phyloP scores from a whole-genome alignment of 2,113 vertebrate species.

The Chloropsis cyanopogon region DNA sequence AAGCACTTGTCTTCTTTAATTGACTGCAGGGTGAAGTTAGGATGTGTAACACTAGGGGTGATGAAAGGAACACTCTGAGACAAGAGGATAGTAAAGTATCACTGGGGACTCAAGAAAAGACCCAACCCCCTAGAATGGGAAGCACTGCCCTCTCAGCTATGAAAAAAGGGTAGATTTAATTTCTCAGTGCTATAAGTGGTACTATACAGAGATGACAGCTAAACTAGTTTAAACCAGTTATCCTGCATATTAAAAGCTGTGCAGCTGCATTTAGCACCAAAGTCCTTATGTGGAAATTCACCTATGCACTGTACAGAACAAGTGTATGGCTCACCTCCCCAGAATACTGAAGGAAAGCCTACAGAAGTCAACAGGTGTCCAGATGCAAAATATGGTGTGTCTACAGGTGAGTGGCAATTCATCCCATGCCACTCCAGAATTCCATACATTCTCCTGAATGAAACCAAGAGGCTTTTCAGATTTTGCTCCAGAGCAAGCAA shows the following conservation, averaged over 20 bases:
- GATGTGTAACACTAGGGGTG: not conserved
- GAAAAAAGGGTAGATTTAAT: not conserved
- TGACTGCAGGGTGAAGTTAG: not conserved
- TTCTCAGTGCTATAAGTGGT: not conserved
- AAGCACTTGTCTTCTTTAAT: not conserved
- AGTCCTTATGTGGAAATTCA: not conserved
- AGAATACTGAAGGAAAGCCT: not conserved
- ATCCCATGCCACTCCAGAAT: not conserved
- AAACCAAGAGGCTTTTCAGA: not conserved
- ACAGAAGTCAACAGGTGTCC: not conserved
- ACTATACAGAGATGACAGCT: not conserved
- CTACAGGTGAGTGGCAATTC: not conserved
- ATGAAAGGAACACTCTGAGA: not conserved
- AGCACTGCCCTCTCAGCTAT: not conserved
- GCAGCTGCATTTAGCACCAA: not conserved
- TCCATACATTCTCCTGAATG: not conserved
- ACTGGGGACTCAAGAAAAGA: not conserved
- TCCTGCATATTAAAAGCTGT: not conserved
- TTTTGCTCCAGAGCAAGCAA: not conserved
- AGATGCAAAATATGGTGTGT: not conserved
- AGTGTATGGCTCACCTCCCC: not conserved
- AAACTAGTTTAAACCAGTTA: not conserved
- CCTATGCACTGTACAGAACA: not conserved
- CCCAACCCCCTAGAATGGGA: not conserved
- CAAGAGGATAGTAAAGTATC: not conserved